Evolutionary conservation across 2,888 invertebrate species (phyloP).

Genomic region (Microctonus hyperodae): DNA sequence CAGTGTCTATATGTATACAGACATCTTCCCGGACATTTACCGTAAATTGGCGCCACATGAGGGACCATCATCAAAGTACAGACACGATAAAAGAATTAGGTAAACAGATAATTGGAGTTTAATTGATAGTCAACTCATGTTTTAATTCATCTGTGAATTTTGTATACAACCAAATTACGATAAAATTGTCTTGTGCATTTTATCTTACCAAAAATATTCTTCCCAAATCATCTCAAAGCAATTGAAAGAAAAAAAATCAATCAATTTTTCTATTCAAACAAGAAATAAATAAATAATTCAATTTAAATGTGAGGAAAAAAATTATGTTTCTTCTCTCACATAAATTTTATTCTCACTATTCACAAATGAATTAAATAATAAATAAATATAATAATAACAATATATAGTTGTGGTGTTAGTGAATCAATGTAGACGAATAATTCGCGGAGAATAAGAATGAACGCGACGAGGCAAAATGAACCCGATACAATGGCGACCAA

Average conservation of each 20-base stretch:
- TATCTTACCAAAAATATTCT: no score
- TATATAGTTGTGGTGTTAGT: neutral
- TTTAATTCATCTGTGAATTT: constrained; percentile 33
- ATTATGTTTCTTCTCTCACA: neutral
- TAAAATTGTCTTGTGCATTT: no score
- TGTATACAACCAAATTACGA: no score
- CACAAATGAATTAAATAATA: neutral
- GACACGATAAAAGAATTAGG: constrained; percentile 44
- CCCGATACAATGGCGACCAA: constrained; percentile 42
- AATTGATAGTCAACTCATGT: constrained; percentile 49
- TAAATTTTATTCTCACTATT: neutral
- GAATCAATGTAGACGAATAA: constrained; percentile 23
- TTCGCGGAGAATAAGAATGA: constrained; percentile 31
- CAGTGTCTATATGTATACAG: no score
- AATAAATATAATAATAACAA: neutral
- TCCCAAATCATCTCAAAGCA: no score
- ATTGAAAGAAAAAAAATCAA: no score
- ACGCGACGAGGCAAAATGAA: constrained; percentile 38
- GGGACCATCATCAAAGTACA: constrained; percentile 17
- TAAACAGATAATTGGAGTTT: constrained; percentile 50
- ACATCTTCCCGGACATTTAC: constrained; percentile 29
- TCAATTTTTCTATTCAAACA: no score
- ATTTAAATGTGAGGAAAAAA: no score
- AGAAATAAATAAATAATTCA: no score
- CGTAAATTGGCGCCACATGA: constrained; percentile 36